Evolutionary conservation across 2,888 invertebrate species (phyloP).

Genomic region (Carabus problematicus): DNA sequence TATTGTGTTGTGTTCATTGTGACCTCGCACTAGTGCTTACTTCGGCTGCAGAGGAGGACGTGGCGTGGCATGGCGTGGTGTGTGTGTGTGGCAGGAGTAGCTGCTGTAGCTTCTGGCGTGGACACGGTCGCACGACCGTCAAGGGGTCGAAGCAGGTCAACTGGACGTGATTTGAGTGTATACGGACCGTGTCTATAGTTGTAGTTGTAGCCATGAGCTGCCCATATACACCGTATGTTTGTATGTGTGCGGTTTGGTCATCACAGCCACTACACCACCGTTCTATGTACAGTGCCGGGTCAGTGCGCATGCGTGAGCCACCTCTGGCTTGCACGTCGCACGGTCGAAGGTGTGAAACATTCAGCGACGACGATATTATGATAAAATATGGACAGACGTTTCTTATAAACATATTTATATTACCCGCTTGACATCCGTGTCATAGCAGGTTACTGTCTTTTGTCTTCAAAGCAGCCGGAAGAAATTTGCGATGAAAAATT

Average conservation of each 20-base stretch:
- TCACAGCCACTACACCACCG: neutral
- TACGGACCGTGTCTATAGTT: constrained; percentile 4
- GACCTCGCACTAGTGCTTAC: too few species aligned
- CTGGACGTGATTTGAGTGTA: constrained; percentile 19
- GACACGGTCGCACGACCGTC: neutral
- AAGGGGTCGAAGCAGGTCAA: constrained; percentile 21
- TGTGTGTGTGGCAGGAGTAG: too few species aligned
- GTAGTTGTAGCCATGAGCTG: neutral
- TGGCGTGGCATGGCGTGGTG: too few species aligned
- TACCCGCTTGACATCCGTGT: too few species aligned
- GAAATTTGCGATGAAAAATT: too few species aligned
- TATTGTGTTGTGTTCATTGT: constrained; percentile 6
- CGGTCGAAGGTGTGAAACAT: constrained; percentile 9
- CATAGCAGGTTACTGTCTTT: too few species aligned
- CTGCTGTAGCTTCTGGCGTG: too few species aligned
- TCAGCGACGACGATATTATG: neutral
- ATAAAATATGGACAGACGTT: too few species aligned
- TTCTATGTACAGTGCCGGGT: neutral
- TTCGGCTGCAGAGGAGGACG: too few species aligned
- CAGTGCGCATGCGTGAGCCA: constrained; percentile 8
- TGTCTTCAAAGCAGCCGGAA: too few species aligned
- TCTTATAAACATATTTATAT: too few species aligned
- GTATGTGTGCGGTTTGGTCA: neutral
- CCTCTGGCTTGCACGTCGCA: too few species aligned
- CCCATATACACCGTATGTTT: neutral